A percentile compares a stretch with the other conserved stretches of the same genome.
Evolutionary conservation across 1,140 invertebrate species (phyloP).

Genomic region (Paraescarpia echinospica): DNA sequence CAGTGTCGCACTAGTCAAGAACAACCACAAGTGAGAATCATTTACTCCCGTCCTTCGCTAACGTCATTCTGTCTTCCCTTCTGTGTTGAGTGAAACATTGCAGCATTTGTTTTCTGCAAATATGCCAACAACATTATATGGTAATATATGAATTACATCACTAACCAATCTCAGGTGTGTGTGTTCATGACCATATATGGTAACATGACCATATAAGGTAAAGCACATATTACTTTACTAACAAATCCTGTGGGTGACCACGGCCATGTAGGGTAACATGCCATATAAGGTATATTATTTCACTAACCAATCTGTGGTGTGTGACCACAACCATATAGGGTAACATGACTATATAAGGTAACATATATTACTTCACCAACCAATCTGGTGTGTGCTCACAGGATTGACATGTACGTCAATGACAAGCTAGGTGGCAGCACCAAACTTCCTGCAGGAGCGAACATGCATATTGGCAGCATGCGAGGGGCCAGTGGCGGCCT

Average conservation of each 20-base stretch:
- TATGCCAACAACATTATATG: no score
- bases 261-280: neutral
- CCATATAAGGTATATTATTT: neutral
- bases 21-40: slow-evolving; percentile 44
- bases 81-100: neutral
- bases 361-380: neutral
- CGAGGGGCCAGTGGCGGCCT: slow-evolving; percentile 59
- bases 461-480: slow-evolving; percentile 55
- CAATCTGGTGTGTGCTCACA: slow-evolving; percentile 23
- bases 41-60: neutral
- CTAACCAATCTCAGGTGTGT: neutral
- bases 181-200: neutral
- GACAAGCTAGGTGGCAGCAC: slow-evolving; percentile 65
- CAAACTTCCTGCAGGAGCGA: slow-evolving; percentile 55
- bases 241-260: neutral
- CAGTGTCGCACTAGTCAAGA: slow-evolving; percentile 60
- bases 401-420: slow-evolving; percentile 70
- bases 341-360: neutral
- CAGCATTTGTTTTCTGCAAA: no score
- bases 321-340: neutral
- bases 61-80: neutral
- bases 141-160: neutral
- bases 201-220: neutral
- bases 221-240: neutral
- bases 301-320: neutral